Base-by-base conservation (phyloP, 2,113 vertebrate genomes). In the Percina caprodes region DNA sequence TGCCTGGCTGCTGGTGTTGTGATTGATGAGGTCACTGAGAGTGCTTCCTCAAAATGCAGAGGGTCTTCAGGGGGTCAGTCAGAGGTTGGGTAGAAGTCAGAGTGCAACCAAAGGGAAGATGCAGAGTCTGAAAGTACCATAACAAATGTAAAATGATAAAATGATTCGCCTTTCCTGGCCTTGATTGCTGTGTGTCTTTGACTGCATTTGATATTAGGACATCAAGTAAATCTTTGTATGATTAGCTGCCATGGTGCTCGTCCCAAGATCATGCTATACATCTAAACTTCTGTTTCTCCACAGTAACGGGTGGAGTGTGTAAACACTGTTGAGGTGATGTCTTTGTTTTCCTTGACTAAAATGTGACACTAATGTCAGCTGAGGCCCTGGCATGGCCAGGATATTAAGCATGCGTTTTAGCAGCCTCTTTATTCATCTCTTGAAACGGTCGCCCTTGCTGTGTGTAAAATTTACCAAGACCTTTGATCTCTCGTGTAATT, bases 11-110 rank as follows among this genome's bases (percentile, higher is more conserved):
- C 87, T 91, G 84, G 59, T 69, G 70, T 66, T 80, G 77, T 95
- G 93, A 95, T 94, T 86, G 91, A 95, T 94, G 95, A 92, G 95
- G 94, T 95, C 94, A 94, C 72, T 48, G 62, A 42, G 80, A 88
- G 94, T 93, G 87, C 94, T 93, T 91, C 87, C 69, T 83, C 88
- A 71, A 91, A 91, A 89, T 73, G 88, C 71, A 69, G 67, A 39
- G 90, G 86, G 89, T 80, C 92, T 91, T 86, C 67, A 49, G 71
- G 77, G 87, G 94, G 95, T 94, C 93, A 72, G 79, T 26, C 67
- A 46, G 85, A 86, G 94, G 93, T 95, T 89, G 91, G 26, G 24
- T 56, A 39, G 60, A 85, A 93, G 94, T 94, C 93, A 95, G 80
- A 90, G 91, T 88, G 91, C 89, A 89, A 49, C 73, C 19, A 60